These are phyloP conservation scores for Tachysurus vachellii DNA, from an alignment of 2,113 vertebrate genomes.

Conservation along the genomic window DNA sequence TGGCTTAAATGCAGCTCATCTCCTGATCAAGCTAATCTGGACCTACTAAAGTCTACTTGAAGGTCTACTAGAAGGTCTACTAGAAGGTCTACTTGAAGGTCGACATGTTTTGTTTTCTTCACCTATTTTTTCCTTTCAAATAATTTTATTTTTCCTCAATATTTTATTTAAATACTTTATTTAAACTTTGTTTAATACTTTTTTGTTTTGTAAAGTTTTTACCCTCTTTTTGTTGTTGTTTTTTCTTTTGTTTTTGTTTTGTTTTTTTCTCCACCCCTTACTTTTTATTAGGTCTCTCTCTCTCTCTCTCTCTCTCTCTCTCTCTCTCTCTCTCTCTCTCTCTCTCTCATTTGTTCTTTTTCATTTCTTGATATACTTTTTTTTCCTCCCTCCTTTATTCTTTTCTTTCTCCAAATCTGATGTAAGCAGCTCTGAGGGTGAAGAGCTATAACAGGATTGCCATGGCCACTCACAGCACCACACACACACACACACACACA, in stretches of 20 bases:
- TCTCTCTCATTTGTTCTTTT: no score
- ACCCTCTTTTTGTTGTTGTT: not conserved
- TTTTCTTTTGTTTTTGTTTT: not conserved
- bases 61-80: no score
- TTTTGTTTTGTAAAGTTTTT: not conserved
- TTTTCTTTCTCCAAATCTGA: not conserved
- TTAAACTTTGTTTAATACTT: not conserved
- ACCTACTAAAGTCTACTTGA: no score
- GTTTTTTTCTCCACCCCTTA: no score
- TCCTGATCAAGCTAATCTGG: no score
- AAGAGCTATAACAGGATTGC: not conserved
- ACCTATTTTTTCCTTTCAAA: not conserved
- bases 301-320: not conserved
- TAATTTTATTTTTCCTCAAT: no score
- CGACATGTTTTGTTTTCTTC: not conserved
- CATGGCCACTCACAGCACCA: not conserved
- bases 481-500: not conserved
- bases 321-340: not conserved
- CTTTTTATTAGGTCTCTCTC: not conserved
- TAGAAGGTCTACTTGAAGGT: no score
- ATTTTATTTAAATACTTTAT: no score
- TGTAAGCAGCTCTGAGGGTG: not conserved
- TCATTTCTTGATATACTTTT: no score
- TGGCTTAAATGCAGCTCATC: no score
- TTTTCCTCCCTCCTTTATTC: no score